Percentiles rank a stretch among this genome's conserved stretches.
These are phyloP conservation scores for Mystacornis crossleyi DNA, from an alignment of 2,113 vertebrate species.

Conservation along the genomic window DNA sequence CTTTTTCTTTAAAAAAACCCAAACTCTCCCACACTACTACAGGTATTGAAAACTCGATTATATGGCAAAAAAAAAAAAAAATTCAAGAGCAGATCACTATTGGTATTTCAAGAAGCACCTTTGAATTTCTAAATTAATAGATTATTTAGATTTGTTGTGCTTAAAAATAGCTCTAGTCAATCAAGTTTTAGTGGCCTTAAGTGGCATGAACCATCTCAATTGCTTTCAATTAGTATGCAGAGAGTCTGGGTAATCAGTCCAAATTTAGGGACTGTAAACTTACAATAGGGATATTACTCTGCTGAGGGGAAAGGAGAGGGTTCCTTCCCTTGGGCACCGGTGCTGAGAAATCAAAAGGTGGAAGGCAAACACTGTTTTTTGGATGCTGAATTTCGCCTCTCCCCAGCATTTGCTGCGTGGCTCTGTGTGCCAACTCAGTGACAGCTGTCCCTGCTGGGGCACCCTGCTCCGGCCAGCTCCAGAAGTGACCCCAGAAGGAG, in stretches of 20 bases:
- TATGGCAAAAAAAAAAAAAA: neutral
- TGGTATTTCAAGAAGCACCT: neutral
- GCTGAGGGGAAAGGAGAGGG: accelerated
- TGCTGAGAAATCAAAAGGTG: accelerated
- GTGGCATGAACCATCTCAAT: neutral
- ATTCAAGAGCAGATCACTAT: neutral
- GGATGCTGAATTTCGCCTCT: accelerated
- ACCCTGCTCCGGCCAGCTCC: accelerated
- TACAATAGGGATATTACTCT: accelerated
- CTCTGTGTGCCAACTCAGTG: accelerated
- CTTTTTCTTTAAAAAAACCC: neutral
- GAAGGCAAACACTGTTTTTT: accelerated
- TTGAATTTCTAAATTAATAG: neutral
- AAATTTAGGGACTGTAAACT: neutral
- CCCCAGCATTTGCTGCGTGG: accelerated
- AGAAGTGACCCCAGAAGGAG: accelerated
- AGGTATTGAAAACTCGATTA: neutral
- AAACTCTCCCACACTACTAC: accelerated
- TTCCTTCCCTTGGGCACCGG: neutral
- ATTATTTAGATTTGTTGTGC: neutral
- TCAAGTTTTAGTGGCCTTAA: neutral
- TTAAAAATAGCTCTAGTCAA: neutral
- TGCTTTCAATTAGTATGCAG: neutral
- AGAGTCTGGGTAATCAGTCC: neutral
- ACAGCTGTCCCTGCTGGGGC: accelerated